These are phyloP conservation scores for Willowsia nigromaculata DNA, from an alignment of 2,888 invertebrate genomes.

Conservation along the genomic window DNA sequence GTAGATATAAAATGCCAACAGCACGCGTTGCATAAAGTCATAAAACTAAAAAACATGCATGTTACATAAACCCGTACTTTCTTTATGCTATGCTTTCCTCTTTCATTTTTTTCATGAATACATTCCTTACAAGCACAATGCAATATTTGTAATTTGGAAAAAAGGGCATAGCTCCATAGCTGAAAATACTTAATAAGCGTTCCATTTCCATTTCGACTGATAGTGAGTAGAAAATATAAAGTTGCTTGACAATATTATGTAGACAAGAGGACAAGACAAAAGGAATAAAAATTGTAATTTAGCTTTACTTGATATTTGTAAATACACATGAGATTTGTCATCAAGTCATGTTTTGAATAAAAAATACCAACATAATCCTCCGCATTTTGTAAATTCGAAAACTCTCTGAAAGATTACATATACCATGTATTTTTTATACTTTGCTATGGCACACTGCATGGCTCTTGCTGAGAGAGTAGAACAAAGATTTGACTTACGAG, in stretches of 20 bases:
- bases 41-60: too few relatives aligned
- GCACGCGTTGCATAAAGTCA: too few relatives aligned
- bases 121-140: too few relatives aligned
- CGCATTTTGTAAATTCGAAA: not conserved
- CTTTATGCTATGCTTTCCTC: not conserved
- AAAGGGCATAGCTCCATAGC: too few relatives aligned
- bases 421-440: not conserved
- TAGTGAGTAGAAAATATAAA: not conserved
- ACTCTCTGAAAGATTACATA: not conserved
- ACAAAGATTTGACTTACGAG: conserved; percentile 30
- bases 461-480: not conserved
- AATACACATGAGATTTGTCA: conserved; percentile 54
- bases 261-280: too few relatives aligned
- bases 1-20: not conserved
- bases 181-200: not conserved
- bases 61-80: not conserved
- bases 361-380: not conserved
- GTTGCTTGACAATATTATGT: not conserved
- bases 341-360: conserved; percentile 48
- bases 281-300: not conserved
- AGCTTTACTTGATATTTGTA: conserved; percentile 20
- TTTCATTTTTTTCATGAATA: too few relatives aligned
- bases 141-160: too few relatives aligned
- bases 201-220: not conserved
- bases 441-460: too few relatives aligned